Percentiles rank a stretch among this genome's conserved stretches.
Conservation (phyloP, 2,797 vertebrate species). For the Smutsia temminckii region DNA sequence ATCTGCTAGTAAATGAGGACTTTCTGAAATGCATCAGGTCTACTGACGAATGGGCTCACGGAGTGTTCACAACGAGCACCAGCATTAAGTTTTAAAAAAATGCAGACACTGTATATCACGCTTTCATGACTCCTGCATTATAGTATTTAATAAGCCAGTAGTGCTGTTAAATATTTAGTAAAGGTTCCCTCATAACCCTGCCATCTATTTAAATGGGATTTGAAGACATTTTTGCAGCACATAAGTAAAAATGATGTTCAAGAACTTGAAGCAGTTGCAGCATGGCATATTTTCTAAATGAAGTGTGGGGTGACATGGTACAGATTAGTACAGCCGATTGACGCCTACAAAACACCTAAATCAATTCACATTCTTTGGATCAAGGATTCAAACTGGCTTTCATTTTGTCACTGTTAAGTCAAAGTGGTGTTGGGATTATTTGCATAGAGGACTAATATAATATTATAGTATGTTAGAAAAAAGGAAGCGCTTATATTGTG, state of each 20-base stretch:
- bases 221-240: conserved; percentile 79
- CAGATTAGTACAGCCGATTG: conserved; percentile 67
- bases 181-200: conserved; percentile 76
- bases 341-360: conserved; percentile 55
- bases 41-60: conserved; percentile 79
- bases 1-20: conserved; percentile 79
- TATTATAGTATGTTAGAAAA: conserved; percentile 25
- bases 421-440: conserved; percentile 70
- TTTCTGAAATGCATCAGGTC: conserved; percentile 80
- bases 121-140: conserved; percentile 65
- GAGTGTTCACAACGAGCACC: conserved; percentile 75
- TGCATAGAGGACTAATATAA: conserved; percentile 55
- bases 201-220: conserved; percentile 78
- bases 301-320: conserved; percentile 45
- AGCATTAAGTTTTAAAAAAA: conserved; percentile 73
- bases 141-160: conserved; percentile 80
- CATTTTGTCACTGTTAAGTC: conserved; percentile 60
- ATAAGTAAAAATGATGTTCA: conserved; percentile 75
- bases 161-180: conserved; percentile 82
- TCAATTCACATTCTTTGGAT: conserved; percentile 65
- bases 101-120: conserved; percentile 69
- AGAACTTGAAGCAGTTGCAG: conserved; percentile 67
- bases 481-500: conserved; percentile 2
- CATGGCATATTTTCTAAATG: conserved; percentile 68
- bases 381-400: conserved; percentile 64